A percentile compares a stretch with the other conserved stretches of the same genome.
These are phyloP conservation scores for Cervus canadensis DNA, from an alignment of 2,113 vertebrate genomes.

Conservation along the genomic window DNA sequence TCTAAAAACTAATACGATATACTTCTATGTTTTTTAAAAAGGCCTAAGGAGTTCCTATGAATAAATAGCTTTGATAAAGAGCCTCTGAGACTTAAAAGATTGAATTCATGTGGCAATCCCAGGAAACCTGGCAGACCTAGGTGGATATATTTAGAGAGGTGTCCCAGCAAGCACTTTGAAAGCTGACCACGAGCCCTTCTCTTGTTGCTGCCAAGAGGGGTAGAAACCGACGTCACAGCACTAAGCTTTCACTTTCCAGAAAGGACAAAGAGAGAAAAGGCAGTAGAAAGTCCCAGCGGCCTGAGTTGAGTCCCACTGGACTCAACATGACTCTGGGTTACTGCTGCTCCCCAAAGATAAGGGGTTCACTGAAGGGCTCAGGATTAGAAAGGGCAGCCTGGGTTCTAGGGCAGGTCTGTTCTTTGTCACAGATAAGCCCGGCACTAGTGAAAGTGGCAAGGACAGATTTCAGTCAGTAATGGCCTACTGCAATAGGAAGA, in stretches of 20 bases:
- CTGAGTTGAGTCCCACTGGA: not conserved
- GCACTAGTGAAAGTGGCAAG: not conserved
- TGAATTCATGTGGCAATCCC: not conserved
- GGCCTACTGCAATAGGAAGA: not conserved
- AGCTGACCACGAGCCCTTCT: not conserved
- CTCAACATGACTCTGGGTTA: not conserved
- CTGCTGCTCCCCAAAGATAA: not conserved
- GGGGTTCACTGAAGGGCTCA: not conserved
- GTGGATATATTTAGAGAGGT: not conserved
- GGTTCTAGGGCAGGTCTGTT: not conserved
- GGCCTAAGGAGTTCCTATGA: not conserved
- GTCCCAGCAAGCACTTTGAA: not conserved
- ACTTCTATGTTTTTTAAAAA: not conserved
- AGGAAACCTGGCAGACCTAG: not conserved
- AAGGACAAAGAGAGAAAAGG: not conserved
- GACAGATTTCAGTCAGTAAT: not conserved
- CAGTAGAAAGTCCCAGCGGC: not conserved
- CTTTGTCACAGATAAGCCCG: not conserved
- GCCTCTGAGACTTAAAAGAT: not conserved
- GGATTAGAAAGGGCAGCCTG: not conserved
- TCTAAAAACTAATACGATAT: not conserved
- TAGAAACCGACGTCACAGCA: not conserved
- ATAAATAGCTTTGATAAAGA: not conserved
- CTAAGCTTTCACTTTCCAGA: slow-evolving; percentile 11
- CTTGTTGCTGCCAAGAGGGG: not conserved